Evolutionary conservation across 2,113 vertebrate genomes (phyloP).

Genomic region (Fulmarus glacialis): DNA sequence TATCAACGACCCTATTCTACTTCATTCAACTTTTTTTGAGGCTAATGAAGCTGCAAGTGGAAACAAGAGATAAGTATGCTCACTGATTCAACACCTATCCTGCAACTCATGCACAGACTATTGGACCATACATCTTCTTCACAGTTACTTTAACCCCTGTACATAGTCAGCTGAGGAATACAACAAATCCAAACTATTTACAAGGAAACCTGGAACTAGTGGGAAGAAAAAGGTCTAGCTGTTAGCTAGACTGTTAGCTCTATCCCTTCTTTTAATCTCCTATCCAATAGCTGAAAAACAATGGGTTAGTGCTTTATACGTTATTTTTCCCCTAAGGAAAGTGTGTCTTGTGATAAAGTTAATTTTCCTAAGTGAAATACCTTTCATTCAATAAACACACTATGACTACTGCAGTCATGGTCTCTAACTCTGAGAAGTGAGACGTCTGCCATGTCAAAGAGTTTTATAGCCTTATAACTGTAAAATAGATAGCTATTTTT

Average conservation of each 20-base stretch:
- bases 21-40: neutral
- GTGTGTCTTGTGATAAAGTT: neutral
- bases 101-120: neutral
- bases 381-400: neutral
- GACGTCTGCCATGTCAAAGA: neutral
- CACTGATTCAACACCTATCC: neutral
- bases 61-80: neutral
- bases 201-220: neutral
- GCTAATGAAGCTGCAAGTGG: neutral
- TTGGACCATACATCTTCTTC: neutral
- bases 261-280: neutral
- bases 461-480: neutral
- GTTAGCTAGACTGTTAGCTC: neutral
- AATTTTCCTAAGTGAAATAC: neutral
- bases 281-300: neutral
- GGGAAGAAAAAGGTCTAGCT: neutral
- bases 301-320: neutral
- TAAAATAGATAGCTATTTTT: neutral
- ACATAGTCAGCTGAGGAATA: neutral
- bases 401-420: neutral
- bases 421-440: neutral
- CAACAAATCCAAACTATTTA: neutral
- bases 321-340: neutral
- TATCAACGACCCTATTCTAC: neutral
- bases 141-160: neutral